phyloP scores from a whole-genome alignment of 2,113 vertebrate genomes.

The Pica pica region DNA sequence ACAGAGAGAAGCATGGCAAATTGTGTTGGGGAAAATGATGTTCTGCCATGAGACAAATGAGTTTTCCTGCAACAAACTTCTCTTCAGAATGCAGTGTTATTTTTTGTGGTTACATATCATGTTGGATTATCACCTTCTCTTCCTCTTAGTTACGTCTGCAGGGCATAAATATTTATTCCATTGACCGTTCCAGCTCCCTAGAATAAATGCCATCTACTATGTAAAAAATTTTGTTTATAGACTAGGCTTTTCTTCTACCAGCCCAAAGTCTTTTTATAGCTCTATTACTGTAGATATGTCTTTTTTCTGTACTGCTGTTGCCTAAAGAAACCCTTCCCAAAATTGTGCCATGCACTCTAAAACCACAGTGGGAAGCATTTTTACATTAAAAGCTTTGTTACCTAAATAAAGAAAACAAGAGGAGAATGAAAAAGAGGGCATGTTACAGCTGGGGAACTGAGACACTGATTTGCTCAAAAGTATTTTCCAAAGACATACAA shows the following conservation, averaged over 20 bases:
- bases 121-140: not conserved
- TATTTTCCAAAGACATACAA: not conserved
- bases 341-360: not conserved
- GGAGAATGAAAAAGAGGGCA: not conserved
- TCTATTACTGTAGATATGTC: not conserved
- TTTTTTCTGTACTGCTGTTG: not conserved
- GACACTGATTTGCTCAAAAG: not conserved
- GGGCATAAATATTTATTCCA: not conserved
- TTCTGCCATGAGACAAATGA: not conserved
- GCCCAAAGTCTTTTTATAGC: not conserved
- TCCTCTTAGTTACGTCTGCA: not conserved
- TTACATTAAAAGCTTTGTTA: not conserved
- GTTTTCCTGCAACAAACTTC: not conserved
- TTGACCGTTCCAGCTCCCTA: not conserved
- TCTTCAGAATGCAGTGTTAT: not conserved
- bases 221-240: not conserved
- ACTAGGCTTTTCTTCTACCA: not conserved
- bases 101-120: not conserved
- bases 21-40: fast-evolving
- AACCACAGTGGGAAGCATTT: not conserved
- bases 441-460: not conserved
- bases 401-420: not conserved
- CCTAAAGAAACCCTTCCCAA: not conserved
- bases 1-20: not conserved
- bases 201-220: not conserved